Base-by-base conservation (phyloP, 1,140 invertebrate genomes). In the Ooceraea biroi region DNA sequence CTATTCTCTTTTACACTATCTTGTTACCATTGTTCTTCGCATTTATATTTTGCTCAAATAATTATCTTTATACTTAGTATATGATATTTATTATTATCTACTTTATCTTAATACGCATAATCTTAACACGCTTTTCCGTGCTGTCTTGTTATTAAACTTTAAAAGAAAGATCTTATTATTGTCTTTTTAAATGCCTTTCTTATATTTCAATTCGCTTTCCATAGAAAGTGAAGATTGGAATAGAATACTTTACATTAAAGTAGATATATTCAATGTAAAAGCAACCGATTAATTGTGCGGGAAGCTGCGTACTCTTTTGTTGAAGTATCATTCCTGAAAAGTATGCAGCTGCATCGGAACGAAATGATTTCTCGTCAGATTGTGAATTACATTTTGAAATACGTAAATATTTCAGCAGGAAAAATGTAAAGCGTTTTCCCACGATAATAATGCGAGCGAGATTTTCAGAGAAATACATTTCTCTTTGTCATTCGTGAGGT, bases 211-310 rank as follows among this genome's bases (percentile, higher is more conserved):
- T 66, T 66, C 66, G 12, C n/a, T 22, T 41, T 25, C 7, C 19
- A 7, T 41, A 74, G 55, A 19, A n/a, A 55, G 7, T n/a, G n/a
- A 17, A 55, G 11, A 41, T 25, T 48, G 1, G n/a, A n/a, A n/a
- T n/a, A n/a, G n/a, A n/a, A n/a, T 19, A 1, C 65, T 77, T 66
- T 41, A 14, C 8, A 5, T 41, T 14, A 77, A 55, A 77, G 30
- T n/a, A 55, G 46, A 77, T n/a, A 77, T 55, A 22, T 14, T 36
- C 5, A 22, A 77, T 12, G 50, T 63, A 77, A 68, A 68, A 77
- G 30, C 46, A 68, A 68, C 17, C 10, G 12, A 19, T 77, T 77
- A 66, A 77, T 68, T 41, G 10, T 17, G 55, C 11, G 71, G 11
- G 3, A 74, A 60, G n/a, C 17, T 77, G 44, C 44, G 44, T 12